Conservation (phyloP, 2,113 vertebrate species). For the Pterophyllum scalare region DNA sequence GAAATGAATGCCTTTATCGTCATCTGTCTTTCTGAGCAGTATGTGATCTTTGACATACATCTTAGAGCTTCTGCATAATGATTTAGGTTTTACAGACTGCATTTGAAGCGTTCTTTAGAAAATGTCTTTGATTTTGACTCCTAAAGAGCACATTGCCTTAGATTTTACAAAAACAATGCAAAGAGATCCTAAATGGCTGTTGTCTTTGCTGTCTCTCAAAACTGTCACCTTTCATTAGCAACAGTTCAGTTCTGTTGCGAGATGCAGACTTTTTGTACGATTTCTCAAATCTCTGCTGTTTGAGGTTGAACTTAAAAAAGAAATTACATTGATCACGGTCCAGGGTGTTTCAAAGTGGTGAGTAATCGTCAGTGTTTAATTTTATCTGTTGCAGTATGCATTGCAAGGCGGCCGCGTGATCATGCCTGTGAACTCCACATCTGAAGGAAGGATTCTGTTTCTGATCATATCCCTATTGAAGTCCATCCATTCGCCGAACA, state of each 20-base stretch:
- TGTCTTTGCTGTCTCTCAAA: constrained; percentile 69
- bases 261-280: constrained; percentile 61
- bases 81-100: constrained; percentile 62
- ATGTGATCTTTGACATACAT: constrained; percentile 52
- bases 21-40: constrained; percentile 37
- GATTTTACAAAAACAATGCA: constrained; percentile 63
- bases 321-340: constrained; percentile 76
- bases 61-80: constrained; percentile 44
- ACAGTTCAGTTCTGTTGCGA: constrained; percentile 48
- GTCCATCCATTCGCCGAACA: constrained; percentile 68
- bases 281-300: constrained; percentile 70
- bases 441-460: constrained; percentile 78
- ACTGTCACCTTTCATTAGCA: constrained; percentile 75
- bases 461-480: constrained; percentile 78
- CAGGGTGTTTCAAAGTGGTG: constrained; percentile 79
- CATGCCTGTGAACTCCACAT: constrained; percentile 82
- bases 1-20: constrained; percentile 50
- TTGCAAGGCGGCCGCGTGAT: constrained; percentile 76
- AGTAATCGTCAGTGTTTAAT: constrained; percentile 80
- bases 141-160: constrained; percentile 64
- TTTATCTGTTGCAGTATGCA: constrained; percentile 81
- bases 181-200: constrained; percentile 55
- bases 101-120: constrained; percentile 68
- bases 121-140: constrained; percentile 67
- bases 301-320: constrained; percentile 76